Base-by-base conservation (phyloP, 2,888 invertebrate species). In the Exocentrus adspersus region DNA sequence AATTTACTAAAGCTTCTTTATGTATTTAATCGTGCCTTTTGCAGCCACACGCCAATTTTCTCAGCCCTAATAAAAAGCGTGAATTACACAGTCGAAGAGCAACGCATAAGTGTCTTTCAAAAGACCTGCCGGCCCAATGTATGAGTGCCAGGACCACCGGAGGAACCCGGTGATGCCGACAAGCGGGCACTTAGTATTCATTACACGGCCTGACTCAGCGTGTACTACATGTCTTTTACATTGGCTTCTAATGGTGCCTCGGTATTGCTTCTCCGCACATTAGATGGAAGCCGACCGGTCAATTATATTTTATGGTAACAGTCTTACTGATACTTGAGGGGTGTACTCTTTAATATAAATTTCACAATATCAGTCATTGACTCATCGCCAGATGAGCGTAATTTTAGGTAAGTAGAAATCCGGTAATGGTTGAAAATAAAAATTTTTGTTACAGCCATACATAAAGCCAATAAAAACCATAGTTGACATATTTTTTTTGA, bases 151-250 rank as follows among this genome's bases (percentile, higher is more conserved):
- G 59, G 63, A 63, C 63, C 63, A 63, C 63, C 63, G 16, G 28
- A 52, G 32, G 52, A 32, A 60, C 52, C 45, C 45, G 32, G 16
- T 19, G 30, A 43, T 45, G 43, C 58, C 58, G 58, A 58, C 58
- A 28, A 50, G 37, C 54, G 43, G 50, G 62, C 67, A 67, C 62
- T 71, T 65, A 65, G 65, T 71, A 70, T 72, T 72, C 72, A 72
- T 72, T 72, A 72, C 72, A 68, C 61, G 72, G 67, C 64, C 72
- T 72, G 72, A 72, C 71, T 72, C 72, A 72, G 72, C 72, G 69
- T 67, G 70, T 68, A 68, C 66, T 62, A 66, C 70, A 67, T 56
- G 63, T 64, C 62, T 64, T n/a, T 65, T 70, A 68, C 65, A 65
- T 59, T 62, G 64, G 60, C 54, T 65, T 65, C 70, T 68, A 68